Percentiles rank a stretch among this genome's conserved stretches.
These are phyloP conservation scores for Celastrina argiolus DNA, from an alignment of 2,888 invertebrate genomes.

Conservation along the genomic window DNA sequence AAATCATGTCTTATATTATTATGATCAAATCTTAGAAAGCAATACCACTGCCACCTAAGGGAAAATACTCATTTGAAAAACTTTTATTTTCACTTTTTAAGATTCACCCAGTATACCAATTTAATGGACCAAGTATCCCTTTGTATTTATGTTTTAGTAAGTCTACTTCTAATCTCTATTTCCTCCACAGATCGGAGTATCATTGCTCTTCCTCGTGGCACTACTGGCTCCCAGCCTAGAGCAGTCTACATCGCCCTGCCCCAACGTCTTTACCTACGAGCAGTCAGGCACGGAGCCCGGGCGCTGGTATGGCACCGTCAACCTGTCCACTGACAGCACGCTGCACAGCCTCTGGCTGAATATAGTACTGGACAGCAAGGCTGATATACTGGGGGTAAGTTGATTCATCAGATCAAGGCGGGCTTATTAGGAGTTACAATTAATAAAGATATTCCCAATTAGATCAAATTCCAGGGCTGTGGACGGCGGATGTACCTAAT, in stretches of 20 bases:
- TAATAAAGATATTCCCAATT: neutral
- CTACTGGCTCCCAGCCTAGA: constrained; percentile 46
- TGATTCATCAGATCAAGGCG: neutral
- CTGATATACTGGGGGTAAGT: constrained; percentile 80
- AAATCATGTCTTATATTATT: too few species aligned
- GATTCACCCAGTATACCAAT: too few species aligned
- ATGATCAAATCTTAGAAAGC: too few species aligned
- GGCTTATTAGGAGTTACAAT: constrained; percentile 2
- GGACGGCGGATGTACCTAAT: neutral
- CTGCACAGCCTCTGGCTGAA: constrained; percentile 79
- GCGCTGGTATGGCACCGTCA: constrained; percentile 80
- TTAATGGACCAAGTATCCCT: too few species aligned
- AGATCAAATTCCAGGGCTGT: too few species aligned
- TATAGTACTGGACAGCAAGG: constrained; percentile 76
- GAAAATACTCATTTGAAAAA: too few species aligned
- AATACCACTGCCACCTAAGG: too few species aligned
- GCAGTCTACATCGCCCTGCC: constrained; percentile 75
- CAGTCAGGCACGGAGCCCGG: constrained; percentile 72
- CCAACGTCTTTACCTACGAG: constrained; percentile 78
- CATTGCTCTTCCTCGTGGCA: constrained; percentile 40
- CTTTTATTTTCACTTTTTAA: too few species aligned
- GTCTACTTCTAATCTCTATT: neutral
- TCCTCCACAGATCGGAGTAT: constrained; percentile 41
- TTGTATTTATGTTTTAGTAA: neutral
- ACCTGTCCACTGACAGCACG: constrained; percentile 74